Base-by-base conservation (phyloP, 2,113 vertebrate species). In the Rutilus rutilus region DNA sequence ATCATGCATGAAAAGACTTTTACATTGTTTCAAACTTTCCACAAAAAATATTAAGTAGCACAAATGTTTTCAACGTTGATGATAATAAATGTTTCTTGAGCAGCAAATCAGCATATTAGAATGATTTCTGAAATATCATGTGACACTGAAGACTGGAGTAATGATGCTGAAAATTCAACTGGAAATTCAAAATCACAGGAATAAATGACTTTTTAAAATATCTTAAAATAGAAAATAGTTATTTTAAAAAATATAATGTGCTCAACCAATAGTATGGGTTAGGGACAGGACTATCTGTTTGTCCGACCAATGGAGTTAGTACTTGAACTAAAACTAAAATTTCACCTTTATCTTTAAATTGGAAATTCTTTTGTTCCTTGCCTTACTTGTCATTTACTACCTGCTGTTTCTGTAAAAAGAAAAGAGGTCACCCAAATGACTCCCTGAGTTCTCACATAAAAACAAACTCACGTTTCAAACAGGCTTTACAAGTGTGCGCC, bases 401-500 rank as follows among this genome's bases (percentile, higher is more conserved):
- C 59, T 87, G 73, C 82, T 62, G 64, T 84, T 86, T 74, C 27
- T 54, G 65, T 88, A 83, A 87, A 89, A 86, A 79, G 67, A 62
- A 45, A 75, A 85, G 73, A 83, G 67, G 77, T 64, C 81, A 62
- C 83, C 76, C 47, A 71, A 86, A 83, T 87, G 89, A 92, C 84
- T 91, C 86, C 83, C 85, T 86, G 85, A 86, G 87, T 90, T 91
- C 89, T 85, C 88, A 12, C 17, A 88, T 87, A 92, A 90, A 89
- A 92, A 78, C 47, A 59, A 82, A 94, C 90, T 92, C 92, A 85
- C 89, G 89, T 88, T 74, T 90, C 90, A 82, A 60, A 60, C 87
- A 69, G 87, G 67, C 90, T 94, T 94, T 92, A 94, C 92, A 89
- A 93, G 93, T 84, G 86, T 88, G 81, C 59, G 87, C 92, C 91